Base-by-base conservation (phyloP, 2,797 vertebrate genomes). In the Rallus crepitans region DNA sequence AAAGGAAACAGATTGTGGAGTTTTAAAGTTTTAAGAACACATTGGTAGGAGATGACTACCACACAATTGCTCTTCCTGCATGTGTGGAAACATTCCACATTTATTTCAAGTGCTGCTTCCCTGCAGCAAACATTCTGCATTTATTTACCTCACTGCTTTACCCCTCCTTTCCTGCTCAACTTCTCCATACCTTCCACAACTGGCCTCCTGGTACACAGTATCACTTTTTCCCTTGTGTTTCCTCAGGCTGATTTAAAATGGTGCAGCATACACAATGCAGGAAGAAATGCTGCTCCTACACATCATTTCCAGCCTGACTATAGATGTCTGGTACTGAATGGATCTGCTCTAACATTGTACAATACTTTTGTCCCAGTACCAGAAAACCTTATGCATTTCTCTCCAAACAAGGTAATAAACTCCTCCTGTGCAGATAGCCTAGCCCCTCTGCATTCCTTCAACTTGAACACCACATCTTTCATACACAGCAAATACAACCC, bases 71-170 rank as follows among this genome's bases (percentile, higher is more conserved):
- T 56, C 25, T 35, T 70, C 11, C 60, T 85, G 33, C 28, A 28
- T 0, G 0, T 19, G 47, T 16, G 25, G 10, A 37, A 90, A 75
- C 10, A 31, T 19, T 16, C 53, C n/a, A 30, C 28, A 19, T n/a
- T 37, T 57, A 68, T 64, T 33, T 37, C 11, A 56, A 52, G 45
- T 13, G 9, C 47, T 30, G 7, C 7, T 37, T 82, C 15, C 25
- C 47, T 50, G 24, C 55, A 86, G 31, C 9, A 72, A n/a, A 47
- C 24, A 15, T 0, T 3, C 27, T 60, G 48, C 53, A 30, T 55
- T 71, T 39, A 39, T 12, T 39, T 4, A 30, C 24, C 31, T 81
- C 13, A 8, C 42, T 64, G 21, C n/a, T 85, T 70, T 55, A 52
- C 14, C 7, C 5, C 14, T 76, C 31, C 33, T 55, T 77, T 60